Conservation (phyloP, 2,797 vertebrate genomes). For the Nothura maculosa region DNA sequence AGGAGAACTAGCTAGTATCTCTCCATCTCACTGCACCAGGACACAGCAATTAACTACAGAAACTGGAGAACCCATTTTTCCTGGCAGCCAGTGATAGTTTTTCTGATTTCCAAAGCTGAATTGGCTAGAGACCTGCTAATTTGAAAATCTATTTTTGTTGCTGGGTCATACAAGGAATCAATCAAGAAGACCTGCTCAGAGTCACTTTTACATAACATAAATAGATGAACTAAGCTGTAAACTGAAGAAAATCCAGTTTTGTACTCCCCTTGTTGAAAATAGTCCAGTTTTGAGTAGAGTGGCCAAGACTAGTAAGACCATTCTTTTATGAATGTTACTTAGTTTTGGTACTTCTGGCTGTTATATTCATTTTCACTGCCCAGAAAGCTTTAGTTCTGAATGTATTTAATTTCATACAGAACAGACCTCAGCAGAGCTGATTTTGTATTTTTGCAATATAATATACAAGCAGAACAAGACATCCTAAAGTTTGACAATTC, state of each 20-base stretch:
- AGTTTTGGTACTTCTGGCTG: background rate
- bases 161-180: background rate
- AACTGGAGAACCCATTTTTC: background rate
- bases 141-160: background rate
- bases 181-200: background rate
- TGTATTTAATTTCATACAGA: background rate
- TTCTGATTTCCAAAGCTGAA: slow-evolving; percentile 12
- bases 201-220: background rate
- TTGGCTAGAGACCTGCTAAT: background rate
- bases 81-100: background rate
- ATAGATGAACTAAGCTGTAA: background rate
- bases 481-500: background rate
- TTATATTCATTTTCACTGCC: background rate
- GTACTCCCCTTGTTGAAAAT: background rate
- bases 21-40: background rate
- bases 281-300: background rate
- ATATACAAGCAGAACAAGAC: background rate
- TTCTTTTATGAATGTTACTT: background rate
- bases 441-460: background rate
- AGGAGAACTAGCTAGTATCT: accelerated
- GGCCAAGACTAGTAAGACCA: background rate
- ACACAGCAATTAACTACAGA: background rate
- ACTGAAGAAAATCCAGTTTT: background rate
- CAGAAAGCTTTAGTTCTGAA: background rate
- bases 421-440: background rate